phyloP scores from a whole-genome alignment of 1,140 invertebrate species.

The Panagrolaimus sp. region DNA sequence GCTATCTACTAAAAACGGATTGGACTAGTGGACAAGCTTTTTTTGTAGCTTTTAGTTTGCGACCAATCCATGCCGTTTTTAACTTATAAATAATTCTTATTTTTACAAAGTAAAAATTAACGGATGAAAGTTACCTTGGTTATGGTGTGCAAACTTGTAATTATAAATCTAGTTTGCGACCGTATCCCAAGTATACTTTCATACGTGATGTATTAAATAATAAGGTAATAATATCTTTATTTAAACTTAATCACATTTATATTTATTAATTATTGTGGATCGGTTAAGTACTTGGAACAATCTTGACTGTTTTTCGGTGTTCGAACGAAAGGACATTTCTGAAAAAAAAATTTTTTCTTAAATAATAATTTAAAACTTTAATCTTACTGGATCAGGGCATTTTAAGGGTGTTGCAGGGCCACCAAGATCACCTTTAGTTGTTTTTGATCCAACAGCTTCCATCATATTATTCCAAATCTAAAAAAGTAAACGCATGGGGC shows the following conservation, averaged over 20 bases:
- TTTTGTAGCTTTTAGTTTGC: constrained; percentile 5
- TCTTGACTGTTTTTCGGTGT: constrained; percentile 35
- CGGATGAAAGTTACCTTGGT: no score
- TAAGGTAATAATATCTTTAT: neutral
- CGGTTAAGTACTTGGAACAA: constrained; percentile 38
- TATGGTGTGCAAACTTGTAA: no score
- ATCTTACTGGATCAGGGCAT: constrained; percentile 40
- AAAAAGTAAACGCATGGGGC: no score
- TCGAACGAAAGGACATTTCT: constrained; percentile 41
- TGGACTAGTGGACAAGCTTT: neutral
- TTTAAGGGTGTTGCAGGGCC: constrained; percentile 25
- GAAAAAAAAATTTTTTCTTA: constrained; percentile 14
- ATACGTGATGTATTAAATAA: no score
- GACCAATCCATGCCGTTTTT: neutral
- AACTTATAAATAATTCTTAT: no score
- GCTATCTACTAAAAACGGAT: neutral
- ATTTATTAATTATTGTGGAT: neutral
- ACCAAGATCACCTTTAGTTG: constrained; percentile 58
- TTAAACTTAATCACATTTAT: neutral
- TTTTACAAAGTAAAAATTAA: no score
- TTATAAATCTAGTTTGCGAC: no score
- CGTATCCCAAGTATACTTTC: no score
- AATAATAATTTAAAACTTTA: neutral
- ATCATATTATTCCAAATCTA: constrained; percentile 71
- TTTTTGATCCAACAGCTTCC: constrained; percentile 70